Conservation (phyloP, 2,797 vertebrate species). For the Adrianichthys oophorus region DNA sequence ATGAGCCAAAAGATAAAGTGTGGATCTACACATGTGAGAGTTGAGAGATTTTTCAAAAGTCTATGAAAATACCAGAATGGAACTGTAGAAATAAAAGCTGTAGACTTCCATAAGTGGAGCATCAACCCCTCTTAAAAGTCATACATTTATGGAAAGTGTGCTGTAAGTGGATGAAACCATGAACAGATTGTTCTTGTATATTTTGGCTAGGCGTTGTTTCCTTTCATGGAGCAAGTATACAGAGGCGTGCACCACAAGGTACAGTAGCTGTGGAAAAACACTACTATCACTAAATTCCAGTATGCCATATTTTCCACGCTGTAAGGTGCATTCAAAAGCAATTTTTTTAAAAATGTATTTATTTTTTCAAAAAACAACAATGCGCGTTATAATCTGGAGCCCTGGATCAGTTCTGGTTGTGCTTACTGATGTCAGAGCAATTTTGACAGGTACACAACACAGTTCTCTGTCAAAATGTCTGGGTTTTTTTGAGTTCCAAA, state of each 20-base stretch:
- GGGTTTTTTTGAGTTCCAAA: too few relatives aligned
- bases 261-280: slow-evolving; percentile 11
- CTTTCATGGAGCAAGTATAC: slow-evolving; percentile 30
- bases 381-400: too few relatives aligned
- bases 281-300: not conserved
- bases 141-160: slow-evolving; percentile 21
- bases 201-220: slow-evolving; percentile 29
- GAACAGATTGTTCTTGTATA: slow-evolving; percentile 11
- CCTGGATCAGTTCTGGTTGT: too few relatives aligned
- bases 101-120: not conserved
- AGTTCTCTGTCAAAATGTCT: too few relatives aligned
- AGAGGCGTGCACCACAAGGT: slow-evolving; percentile 11
- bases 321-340: too few relatives aligned
- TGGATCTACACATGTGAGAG: not conserved
- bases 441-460: too few relatives aligned
- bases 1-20: slow-evolving; percentile 33
- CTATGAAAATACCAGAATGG: not conserved
- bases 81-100: not conserved
- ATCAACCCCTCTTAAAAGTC: not conserved
- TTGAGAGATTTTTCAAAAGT: not conserved
- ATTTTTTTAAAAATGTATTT: too few relatives aligned
- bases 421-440: too few relatives aligned
- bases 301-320: too few relatives aligned
- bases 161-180: slow-evolving; percentile 27
- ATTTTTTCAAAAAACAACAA: too few relatives aligned